Base-by-base conservation (phyloP, 2,888 invertebrate species). In the Tribolium freemani region DNA sequence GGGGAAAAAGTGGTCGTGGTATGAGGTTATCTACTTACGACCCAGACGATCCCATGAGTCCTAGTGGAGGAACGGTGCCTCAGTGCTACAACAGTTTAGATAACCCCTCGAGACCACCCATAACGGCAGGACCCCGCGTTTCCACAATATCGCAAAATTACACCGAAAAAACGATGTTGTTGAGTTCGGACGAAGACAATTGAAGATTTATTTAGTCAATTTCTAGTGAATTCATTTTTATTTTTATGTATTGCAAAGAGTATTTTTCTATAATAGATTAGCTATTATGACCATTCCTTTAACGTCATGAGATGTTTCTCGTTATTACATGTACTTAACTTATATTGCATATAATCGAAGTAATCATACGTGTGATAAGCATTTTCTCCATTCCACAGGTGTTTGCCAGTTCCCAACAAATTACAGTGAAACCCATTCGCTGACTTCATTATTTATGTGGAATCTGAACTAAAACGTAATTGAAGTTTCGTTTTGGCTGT, bases 121-220 rank as follows among this genome's bases (percentile, higher is more conserved):
- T 86, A 71, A 84, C 84, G 72, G 82, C 91, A 51, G 91, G 92
- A 31, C 92, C 93, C 81, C 91, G 93, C 50, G 93, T 94, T 68
- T 91, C 94, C 38, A 94, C 94, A 81, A 94, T 94, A 85, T 91
- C 92, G 78, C 92, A 93, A 82, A 94, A 94, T 87, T 96, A 96
- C 88, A 97, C 95, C 87, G 98, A 98, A 90, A 97, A 97, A 89
- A 96, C 97, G 45, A 96, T 97, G 89, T 90, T 98, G 77, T 91
- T 98, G 79, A 96, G 96, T 88, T 97, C 97, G 77, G 98, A 98
- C 85, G 98, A 98, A 86, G 98, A 98, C 69, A 86, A 85, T 77
- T 86, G 81, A 80, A 54, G 16, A 48, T 48, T 69, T 57, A 48
- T 69, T 66, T 53, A 58, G 13, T 63, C 13, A 30, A 45, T 51